These are phyloP conservation scores for Accipiter virgatus DNA, from an alignment of 2,113 vertebrate genomes.

Conservation along the genomic window DNA sequence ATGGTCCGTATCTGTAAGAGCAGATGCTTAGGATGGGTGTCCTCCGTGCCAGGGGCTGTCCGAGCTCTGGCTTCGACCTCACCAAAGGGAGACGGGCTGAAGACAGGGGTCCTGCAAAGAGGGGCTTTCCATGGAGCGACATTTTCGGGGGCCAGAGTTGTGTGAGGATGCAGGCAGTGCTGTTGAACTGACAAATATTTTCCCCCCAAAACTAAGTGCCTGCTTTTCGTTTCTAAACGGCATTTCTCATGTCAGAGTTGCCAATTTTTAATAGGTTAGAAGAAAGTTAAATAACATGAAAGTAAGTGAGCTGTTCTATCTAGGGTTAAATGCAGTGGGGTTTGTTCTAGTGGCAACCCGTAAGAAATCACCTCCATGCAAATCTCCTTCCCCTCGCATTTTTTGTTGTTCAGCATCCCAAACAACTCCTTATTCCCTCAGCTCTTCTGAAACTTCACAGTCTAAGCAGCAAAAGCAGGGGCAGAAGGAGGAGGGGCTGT, in stretches of 20 bases:
- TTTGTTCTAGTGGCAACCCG: not conserved
- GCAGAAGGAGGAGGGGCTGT: not conserved
- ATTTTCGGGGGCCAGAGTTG: accelerated
- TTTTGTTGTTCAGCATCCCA: not conserved
- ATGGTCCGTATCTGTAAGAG: accelerated
- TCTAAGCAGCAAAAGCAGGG: not conserved
- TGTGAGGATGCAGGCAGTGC: not conserved
- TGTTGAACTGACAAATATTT: not conserved
- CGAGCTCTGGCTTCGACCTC: accelerated
- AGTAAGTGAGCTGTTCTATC: not conserved
- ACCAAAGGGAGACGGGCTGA: not conserved
- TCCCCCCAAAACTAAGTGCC: not conserved
- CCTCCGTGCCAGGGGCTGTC: not conserved
- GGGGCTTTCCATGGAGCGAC: not conserved
- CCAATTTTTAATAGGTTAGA: not conserved
- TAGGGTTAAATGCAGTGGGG: not conserved
- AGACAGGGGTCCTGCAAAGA: not conserved
- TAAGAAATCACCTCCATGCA: not conserved
- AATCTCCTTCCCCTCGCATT: not conserved
- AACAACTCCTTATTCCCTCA: not conserved
- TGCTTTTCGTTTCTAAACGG: not conserved
- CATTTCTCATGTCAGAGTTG: not conserved
- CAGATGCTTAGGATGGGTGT: not conserved
- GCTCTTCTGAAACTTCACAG: not conserved
- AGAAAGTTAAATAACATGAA: not conserved